phyloP scores from a whole-genome alignment of 1,140 invertebrate genomes.

The Bombus polaris region DNA sequence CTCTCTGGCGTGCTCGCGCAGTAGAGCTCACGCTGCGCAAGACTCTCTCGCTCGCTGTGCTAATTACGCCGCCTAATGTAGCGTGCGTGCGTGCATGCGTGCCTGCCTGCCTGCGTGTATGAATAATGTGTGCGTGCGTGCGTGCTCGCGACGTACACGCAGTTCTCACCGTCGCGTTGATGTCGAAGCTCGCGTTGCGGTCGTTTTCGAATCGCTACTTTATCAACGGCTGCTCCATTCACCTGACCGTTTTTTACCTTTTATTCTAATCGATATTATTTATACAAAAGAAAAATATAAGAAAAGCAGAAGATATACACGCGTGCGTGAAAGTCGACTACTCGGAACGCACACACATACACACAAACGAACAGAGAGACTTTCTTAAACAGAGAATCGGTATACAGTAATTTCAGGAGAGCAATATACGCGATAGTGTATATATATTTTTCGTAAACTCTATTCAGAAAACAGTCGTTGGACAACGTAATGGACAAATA shows the following conservation, averaged over 20 bases:
- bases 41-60: slow-evolving; percentile 74
- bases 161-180: slow-evolving; percentile 60
- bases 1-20: slow-evolving; percentile 54
- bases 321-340: slow-evolving; percentile 7
- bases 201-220: slow-evolving; percentile 39
- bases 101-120: slow-evolving; percentile 61
- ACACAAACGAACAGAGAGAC: background rate
- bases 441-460: slow-evolving; percentile 49
- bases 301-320: background rate
- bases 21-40: slow-evolving; percentile 66
- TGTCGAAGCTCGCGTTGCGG: slow-evolving; percentile 49
- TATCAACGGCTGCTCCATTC: slow-evolving; percentile 28
- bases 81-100: slow-evolving; percentile 67
- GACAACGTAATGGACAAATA: slow-evolving; percentile 8
- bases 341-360: background rate
- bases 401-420: slow-evolving; percentile 15
- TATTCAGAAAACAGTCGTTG: slow-evolving; percentile 15
- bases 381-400: slow-evolving; percentile 30
- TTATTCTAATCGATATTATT: slow-evolving; percentile 35
- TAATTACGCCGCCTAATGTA: slow-evolving; percentile 75
- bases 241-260: slow-evolving; percentile 28
- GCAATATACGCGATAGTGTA: slow-evolving; percentile 16
- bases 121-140: slow-evolving; percentile 68
- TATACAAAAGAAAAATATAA: background rate
- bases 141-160: slow-evolving; percentile 65